Evolutionary conservation across 2,113 vertebrate genomes (phyloP).

Genomic region (Coturnix japonica): DNA sequence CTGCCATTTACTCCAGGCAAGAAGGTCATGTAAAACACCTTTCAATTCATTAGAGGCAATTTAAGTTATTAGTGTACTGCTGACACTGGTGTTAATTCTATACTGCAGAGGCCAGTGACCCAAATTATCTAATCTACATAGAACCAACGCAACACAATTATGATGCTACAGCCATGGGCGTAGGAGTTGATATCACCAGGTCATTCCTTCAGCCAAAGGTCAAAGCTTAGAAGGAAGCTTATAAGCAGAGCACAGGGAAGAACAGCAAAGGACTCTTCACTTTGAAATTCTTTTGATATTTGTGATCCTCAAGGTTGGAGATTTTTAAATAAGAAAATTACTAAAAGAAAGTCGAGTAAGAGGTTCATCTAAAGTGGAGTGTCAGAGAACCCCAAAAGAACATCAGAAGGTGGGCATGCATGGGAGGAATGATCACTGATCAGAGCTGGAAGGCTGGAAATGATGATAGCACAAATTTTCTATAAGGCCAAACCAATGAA

Average conservation of each 20-base stretch:
- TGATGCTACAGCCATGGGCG: background rate
- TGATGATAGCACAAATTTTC: background rate
- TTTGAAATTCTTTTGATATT: background rate
- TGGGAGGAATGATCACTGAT: background rate
- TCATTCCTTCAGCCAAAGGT: background rate
- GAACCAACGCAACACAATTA: background rate
- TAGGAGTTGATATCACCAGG: background rate
- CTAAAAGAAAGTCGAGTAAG: background rate
- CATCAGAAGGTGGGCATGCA: background rate
- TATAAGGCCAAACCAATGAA: background rate
- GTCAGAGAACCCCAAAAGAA: background rate
- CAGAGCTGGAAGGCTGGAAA: background rate
- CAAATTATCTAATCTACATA: background rate
- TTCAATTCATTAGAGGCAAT: slow-evolving; percentile 28
- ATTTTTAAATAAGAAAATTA: background rate
- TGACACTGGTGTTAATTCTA: background rate
- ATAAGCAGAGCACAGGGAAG: background rate
- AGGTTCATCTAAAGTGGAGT: background rate
- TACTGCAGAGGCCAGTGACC: background rate
- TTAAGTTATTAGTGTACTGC: slow-evolving; percentile 5
- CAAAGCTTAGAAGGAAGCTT: background rate
- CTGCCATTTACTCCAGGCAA: background rate
- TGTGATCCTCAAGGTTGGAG: background rate
- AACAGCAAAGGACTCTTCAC: background rate
- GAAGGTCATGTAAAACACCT: background rate